Percentiles rank a stretch among this genome's conserved stretches.
phyloP scores from a whole-genome alignment of 2,113 vertebrate species.

The Gambusia affinis region DNA sequence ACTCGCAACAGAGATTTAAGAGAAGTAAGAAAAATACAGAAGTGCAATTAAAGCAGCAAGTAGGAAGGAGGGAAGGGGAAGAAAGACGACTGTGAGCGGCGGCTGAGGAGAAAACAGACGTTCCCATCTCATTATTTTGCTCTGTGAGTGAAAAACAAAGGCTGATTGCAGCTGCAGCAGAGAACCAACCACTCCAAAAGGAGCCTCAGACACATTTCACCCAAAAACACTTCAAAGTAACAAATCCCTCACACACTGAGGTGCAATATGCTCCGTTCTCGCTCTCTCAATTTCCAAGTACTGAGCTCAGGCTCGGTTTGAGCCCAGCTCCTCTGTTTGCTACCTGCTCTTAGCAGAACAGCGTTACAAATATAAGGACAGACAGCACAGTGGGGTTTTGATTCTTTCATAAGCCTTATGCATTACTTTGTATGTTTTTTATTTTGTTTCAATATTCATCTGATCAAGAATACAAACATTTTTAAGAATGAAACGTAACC shows the following conservation, averaged over 20 bases:
- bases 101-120: slow-evolving; percentile 13
- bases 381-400: not conserved
- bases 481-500: too few species aligned
- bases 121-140: slow-evolving; percentile 40
- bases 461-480: too few species aligned
- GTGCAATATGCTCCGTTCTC: slow-evolving; percentile 10
- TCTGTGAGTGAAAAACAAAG: slow-evolving; percentile 49
- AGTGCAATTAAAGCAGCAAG: not conserved
- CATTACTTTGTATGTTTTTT: not conserved
- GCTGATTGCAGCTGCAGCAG: slow-evolving; percentile 32
- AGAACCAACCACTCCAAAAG: slow-evolving; percentile 11
- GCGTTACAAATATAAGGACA: not conserved
- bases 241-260: slow-evolving; percentile 31
- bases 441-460: too few species aligned
- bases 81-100: slow-evolving; percentile 1
- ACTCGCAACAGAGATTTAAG: not conserved
- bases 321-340: slow-evolving; percentile 23
- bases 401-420: not conserved
- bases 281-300: not conserved
- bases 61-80: not conserved
- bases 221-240: slow-evolving; percentile 38
- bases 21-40: not conserved
- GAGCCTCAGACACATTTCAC: slow-evolving; percentile 34
- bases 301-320: slow-evolving; percentile 25
- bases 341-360: slow-evolving; percentile 4